phyloP scores from a whole-genome alignment of 2,888 invertebrate genomes.

The Alcis repandata region DNA sequence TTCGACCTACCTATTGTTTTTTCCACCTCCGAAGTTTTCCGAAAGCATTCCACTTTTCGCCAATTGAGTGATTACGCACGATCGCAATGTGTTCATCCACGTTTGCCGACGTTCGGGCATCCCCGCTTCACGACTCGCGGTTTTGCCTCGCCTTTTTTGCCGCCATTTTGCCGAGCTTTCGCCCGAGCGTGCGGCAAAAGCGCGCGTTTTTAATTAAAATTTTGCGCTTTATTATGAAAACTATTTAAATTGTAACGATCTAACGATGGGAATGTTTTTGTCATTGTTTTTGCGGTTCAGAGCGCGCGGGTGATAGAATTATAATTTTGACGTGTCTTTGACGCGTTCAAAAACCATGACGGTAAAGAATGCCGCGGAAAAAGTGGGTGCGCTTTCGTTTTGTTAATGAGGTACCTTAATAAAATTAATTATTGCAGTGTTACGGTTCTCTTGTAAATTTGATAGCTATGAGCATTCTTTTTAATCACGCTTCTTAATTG shows the following conservation, averaged over 20 bases:
- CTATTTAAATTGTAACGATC: slow-evolving; percentile 57
- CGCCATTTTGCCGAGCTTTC: slow-evolving; percentile 58
- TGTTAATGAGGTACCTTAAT: slow-evolving; percentile 18
- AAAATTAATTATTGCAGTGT: slow-evolving; percentile 2
- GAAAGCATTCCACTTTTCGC: slow-evolving; percentile 64
- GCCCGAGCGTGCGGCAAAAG: slow-evolving; percentile 45
- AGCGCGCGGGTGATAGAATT: slow-evolving; percentile 24
- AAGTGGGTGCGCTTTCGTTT: slow-evolving; percentile 18
- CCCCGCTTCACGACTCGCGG: slow-evolving; percentile 56
- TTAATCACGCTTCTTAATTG: background rate
- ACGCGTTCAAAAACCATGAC: slow-evolving; percentile 30
- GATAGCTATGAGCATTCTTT: background rate
- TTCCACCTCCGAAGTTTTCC: slow-evolving; percentile 4
- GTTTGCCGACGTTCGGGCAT: slow-evolving; percentile 66
- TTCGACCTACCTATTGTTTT: background rate
- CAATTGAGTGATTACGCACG: slow-evolving; percentile 76
- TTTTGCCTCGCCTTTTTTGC: slow-evolving; percentile 41
- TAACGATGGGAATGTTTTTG: slow-evolving; percentile 37
- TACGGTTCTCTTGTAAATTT: background rate
- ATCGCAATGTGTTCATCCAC: slow-evolving; percentile 58
- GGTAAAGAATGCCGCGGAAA: slow-evolving; percentile 22
- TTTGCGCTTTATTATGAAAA: slow-evolving; percentile 79
- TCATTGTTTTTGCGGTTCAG: slow-evolving; percentile 29
- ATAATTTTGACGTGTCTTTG: slow-evolving; percentile 31
- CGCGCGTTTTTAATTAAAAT: slow-evolving; percentile 79